phyloP scores from a whole-genome alignment of 2,797 vertebrate species.

The Pygocentrus nattereri region DNA sequence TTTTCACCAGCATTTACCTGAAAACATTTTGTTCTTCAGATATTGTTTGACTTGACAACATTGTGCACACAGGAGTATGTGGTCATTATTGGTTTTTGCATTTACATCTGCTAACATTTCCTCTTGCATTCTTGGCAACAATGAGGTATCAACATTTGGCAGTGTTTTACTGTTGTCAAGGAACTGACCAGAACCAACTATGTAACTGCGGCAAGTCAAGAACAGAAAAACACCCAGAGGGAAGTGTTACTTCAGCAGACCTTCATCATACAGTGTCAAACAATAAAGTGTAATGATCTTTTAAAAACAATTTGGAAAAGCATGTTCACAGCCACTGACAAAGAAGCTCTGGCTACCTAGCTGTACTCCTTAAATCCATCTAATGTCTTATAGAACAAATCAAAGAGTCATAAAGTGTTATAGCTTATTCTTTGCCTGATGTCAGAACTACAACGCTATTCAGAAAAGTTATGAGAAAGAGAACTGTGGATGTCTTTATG shows the following conservation, averaged over 20 bases:
- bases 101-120: slow-evolving; percentile 52
- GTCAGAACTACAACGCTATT: neutral
- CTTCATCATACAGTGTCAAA: neutral
- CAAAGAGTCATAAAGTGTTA: neutral
- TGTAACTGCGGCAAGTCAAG: slow-evolving; percentile 14
- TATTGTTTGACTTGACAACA: neutral
- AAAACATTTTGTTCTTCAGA: neutral
- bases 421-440: neutral
- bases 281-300: neutral
- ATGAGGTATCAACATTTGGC: slow-evolving; percentile 53
- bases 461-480: neutral
- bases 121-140: slow-evolving; percentile 50
- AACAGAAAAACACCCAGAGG: slow-evolving; percentile 22
- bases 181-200: slow-evolving; percentile 41
- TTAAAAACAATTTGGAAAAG: neutral
- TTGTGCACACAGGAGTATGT: neutral
- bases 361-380: neutral
- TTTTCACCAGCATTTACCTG: neutral
- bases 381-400: neutral
- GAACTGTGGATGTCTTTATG: neutral
- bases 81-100: slow-evolving; percentile 9
- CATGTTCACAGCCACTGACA: neutral
- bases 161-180: slow-evolving; percentile 59
- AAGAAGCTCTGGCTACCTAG: neutral
- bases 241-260: slow-evolving; percentile 9